These are phyloP conservation scores for Balearica regulorum DNA, from an alignment of 2,797 vertebrate genomes.

Conservation along the genomic window DNA sequence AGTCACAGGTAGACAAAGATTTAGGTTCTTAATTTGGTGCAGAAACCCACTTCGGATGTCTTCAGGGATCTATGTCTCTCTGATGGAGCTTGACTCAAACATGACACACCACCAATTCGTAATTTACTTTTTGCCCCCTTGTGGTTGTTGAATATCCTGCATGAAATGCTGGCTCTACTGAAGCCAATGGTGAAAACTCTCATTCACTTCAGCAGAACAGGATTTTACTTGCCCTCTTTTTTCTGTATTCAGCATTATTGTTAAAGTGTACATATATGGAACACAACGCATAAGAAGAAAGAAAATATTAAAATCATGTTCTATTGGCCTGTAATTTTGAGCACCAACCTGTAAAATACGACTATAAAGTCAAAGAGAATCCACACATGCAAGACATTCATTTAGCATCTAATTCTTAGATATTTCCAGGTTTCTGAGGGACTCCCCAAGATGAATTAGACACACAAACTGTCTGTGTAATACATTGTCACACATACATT, in stretches of 20 bases:
- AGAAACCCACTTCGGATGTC: neutral
- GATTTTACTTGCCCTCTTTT: neutral
- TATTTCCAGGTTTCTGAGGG: neutral
- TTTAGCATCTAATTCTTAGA: neutral
- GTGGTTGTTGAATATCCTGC: neutral
- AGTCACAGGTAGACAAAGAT: neutral
- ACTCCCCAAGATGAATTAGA: neutral
- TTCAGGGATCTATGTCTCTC: neutral
- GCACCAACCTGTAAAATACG: neutral
- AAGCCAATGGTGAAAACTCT: neutral
- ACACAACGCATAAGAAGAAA: neutral
- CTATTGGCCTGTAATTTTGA: neutral
- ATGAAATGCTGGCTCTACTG: neutral
- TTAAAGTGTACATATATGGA: neutral
- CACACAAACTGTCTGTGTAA: neutral
- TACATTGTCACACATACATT: neutral
- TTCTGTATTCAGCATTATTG: neutral
- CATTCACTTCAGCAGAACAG: neutral
- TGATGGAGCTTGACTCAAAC: neutral
- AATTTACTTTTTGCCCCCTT: neutral
- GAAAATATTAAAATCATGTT: neutral
- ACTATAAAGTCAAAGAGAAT: neutral
- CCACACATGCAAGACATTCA: neutral
- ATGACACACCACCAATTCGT: neutral
- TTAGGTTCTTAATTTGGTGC: neutral